Evolutionary conservation across 1,140 invertebrate genomes (phyloP).

Genomic region (Drosophila sp.): DNA sequence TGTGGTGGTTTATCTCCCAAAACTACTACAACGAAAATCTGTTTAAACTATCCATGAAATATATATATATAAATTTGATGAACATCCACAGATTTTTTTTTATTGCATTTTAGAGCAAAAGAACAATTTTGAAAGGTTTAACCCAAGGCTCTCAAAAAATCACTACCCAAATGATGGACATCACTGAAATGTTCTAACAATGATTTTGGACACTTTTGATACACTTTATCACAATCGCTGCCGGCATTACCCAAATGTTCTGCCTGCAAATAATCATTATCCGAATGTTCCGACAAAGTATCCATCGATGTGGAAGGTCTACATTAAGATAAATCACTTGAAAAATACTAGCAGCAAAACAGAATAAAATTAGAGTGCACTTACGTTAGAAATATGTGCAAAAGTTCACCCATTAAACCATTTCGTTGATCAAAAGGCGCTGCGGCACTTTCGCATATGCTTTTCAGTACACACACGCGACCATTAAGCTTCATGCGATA

Average conservation of each 20-base stretch:
- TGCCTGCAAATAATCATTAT: slow-evolving; percentile 88
- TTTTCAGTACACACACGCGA: slow-evolving; percentile 87
- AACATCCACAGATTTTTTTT: too few relatives aligned
- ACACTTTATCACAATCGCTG: slow-evolving; percentile 85
- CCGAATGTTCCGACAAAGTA: slow-evolving; percentile 85
- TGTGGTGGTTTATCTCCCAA: background rate
- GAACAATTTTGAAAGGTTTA: background rate
- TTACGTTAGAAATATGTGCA: slow-evolving; percentile 89
- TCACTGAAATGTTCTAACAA: slow-evolving; percentile 83
- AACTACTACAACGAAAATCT: too few relatives aligned
- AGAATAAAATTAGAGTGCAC: slow-evolving; percentile 34
- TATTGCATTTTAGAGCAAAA: too few relatives aligned
- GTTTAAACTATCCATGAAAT: too few relatives aligned
- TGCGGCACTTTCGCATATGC: slow-evolving; percentile 89
- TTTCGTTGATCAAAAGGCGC: slow-evolving; percentile 86
- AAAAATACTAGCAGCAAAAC: background rate
- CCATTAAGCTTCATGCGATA: slow-evolving; percentile 86
- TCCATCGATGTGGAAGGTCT: slow-evolving; percentile 87
- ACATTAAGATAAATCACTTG: background rate
- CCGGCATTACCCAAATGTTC: slow-evolving; percentile 85
- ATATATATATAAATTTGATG: too few relatives aligned
- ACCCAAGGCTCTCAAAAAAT: slow-evolving; percentile 57
- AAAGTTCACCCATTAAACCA: slow-evolving; percentile 87
- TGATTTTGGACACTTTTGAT: slow-evolving; percentile 86
- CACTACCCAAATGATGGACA: slow-evolving; percentile 66